These are phyloP conservation scores for Ctenicera cuprea DNA, from an alignment of 2,888 invertebrate genomes.

Conservation along the genomic window DNA sequence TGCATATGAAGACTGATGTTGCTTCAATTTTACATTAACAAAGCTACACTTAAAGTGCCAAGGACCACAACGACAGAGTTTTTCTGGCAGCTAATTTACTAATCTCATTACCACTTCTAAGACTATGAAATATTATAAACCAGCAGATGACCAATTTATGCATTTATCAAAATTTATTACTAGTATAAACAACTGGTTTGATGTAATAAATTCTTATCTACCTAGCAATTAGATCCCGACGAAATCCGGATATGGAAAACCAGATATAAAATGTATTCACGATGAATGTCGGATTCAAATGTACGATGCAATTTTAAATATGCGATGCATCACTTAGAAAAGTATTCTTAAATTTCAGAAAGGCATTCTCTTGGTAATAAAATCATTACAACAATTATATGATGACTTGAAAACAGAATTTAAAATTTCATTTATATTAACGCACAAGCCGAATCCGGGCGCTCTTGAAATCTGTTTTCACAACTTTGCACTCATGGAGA, in stretches of 20 bases:
- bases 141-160: not conserved
- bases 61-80: not conserved
- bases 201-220: not conserved
- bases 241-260: not conserved
- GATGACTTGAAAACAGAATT: not conserved
- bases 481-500: conserved; percentile 54
- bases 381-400: conserved; percentile 25
- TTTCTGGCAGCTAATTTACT: not conserved
- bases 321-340: not conserved
- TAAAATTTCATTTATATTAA: conserved; percentile 17
- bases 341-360: conserved; percentile 35
- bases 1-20: not conserved
- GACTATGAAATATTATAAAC: not conserved
- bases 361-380: conserved; percentile 38
- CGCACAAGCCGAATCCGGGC: conserved; percentile 44
- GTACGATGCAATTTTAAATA: not conserved
- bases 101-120: not conserved
- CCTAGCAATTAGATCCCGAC: not conserved
- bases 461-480: conserved; percentile 50
- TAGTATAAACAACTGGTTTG: not conserved
- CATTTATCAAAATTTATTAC: not conserved
- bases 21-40: not conserved
- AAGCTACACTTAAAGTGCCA: not conserved
- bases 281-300: not conserved
- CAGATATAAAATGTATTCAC: not conserved